These are phyloP conservation scores for Drosophila obscura DNA, from an alignment of 1,140 invertebrate genomes.

Conservation along the genomic window DNA sequence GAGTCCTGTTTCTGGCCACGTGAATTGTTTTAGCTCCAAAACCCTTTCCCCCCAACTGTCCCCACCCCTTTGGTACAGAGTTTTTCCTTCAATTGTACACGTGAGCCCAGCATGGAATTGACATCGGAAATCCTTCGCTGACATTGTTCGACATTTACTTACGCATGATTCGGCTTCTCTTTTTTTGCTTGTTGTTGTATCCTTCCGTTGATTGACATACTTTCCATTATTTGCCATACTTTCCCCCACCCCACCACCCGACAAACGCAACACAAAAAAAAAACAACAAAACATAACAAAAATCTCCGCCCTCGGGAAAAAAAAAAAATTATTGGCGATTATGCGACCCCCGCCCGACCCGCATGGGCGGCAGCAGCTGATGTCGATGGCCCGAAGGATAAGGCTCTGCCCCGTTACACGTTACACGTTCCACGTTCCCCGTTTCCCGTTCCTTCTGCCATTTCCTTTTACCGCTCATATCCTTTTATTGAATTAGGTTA, in stretches of 20 bases:
- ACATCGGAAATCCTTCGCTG: slow-evolving; percentile 33
- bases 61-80: too few species aligned
- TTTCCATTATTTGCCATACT: slow-evolving; percentile 72
- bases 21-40: slow-evolving; percentile 20
- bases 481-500: slow-evolving; percentile 73
- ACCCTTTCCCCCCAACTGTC: not conserved
- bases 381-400: slow-evolving; percentile 58
- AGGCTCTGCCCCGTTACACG: not conserved
- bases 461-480: slow-evolving; percentile 55
- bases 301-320: slow-evolving; percentile 19
- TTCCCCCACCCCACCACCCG: not conserved
- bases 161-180: slow-evolving; percentile 56
- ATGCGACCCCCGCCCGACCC: slow-evolving; percentile 56
- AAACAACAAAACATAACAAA: not conserved
- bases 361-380: slow-evolving; percentile 52
- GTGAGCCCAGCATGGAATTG: slow-evolving; percentile 6
- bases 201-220: slow-evolving; percentile 67
- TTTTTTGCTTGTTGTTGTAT: slow-evolving; percentile 17
- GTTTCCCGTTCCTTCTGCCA: slow-evolving; percentile 7
- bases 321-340: slow-evolving; percentile 71
- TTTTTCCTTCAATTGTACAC: slow-evolving; percentile 9
- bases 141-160: slow-evolving; percentile 53
- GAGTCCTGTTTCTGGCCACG: not conserved
- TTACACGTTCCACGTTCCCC: too few species aligned
- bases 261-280: too few species aligned